A percentile compares a stretch with the other conserved stretches of the same genome.
Conservation (phyloP, 1,140 invertebrate genomes). For the Apis dorsata region DNA sequence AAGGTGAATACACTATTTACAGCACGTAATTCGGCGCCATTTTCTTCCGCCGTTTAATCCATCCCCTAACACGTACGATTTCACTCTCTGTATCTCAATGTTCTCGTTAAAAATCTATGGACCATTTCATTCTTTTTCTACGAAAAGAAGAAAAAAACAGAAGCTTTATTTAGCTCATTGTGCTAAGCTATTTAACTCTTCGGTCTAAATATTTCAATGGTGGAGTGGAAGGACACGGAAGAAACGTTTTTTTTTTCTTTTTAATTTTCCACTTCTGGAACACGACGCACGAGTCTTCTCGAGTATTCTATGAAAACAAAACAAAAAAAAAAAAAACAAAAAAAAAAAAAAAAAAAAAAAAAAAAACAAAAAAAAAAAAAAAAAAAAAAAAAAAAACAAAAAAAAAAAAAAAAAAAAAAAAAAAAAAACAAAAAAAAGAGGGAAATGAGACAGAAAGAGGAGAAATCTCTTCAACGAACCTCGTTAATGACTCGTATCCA, state of each 20-base stretch:
- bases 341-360: no score
- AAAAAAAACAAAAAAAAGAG: no score
- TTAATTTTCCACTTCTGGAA: background rate
- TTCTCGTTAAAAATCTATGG: background rate
- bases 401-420: no score
- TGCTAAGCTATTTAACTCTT: background rate
- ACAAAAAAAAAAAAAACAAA: background rate
- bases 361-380: no score
- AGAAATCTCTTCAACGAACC: background rate
- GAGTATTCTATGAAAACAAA: background rate
- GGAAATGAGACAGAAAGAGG: background rate
- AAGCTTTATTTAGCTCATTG: background rate
- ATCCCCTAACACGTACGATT: background rate
- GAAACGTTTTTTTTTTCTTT: background rate
- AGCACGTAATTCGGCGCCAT: background rate
- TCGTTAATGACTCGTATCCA: background rate
- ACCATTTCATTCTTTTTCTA: no score
- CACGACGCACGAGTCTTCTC: background rate
- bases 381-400: no score
- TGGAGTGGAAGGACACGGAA: background rate
- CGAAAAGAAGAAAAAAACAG: background rate
- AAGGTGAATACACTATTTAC: conserved; percentile 2
- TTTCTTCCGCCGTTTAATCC: no score
- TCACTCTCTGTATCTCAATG: background rate
- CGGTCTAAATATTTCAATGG: background rate